These are phyloP conservation scores for Pygoscelis antarcticus DNA, from an alignment of 2,113 vertebrate genomes.

Conservation along the genomic window DNA sequence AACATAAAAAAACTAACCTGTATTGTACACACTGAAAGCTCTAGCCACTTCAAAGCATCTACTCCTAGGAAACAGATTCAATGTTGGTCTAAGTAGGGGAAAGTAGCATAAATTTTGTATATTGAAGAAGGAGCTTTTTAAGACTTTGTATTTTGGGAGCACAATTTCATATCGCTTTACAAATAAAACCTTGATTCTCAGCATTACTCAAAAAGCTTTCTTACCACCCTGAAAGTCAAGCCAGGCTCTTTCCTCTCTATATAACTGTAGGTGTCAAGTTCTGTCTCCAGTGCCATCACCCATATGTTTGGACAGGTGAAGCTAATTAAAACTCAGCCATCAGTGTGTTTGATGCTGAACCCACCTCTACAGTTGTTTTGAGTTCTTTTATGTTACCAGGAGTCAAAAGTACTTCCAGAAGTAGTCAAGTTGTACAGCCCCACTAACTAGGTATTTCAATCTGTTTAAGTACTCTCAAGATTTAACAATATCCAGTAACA, in stretches of 20 bases:
- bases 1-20: neutral
- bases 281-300: neutral
- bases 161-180: neutral
- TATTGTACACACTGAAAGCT: neutral
- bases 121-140: neutral
- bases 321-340: neutral
- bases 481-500: neutral
- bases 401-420: slow-evolving; percentile 14
- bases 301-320: slow-evolving; percentile 12
- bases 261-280: neutral
- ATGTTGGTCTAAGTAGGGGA: neutral
- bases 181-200: neutral
- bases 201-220: neutral
- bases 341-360: neutral
- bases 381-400: neutral
- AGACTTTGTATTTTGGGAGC: neutral
- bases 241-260: neutral
- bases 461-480: neutral
- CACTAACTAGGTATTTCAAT: neutral
- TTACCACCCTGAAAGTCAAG: neutral
- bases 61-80: neutral
- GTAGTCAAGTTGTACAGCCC: neutral
- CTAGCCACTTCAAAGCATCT: neutral
- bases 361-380: neutral
- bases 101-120: neutral